phyloP scores from a whole-genome alignment of 2,888 invertebrate genomes.

The Deilephila elpenor region DNA sequence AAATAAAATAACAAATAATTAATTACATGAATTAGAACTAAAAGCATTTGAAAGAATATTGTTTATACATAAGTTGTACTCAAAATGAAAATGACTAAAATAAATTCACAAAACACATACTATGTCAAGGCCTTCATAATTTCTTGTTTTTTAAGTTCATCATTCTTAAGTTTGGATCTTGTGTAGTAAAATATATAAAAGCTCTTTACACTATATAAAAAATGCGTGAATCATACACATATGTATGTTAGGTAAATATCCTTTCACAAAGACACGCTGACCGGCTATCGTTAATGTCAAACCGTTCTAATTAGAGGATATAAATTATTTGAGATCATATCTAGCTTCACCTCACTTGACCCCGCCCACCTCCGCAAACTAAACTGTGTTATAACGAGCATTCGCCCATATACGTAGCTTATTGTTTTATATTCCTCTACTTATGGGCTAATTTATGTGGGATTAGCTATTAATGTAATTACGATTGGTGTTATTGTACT shows the following conservation, averaged over 20 bases:
- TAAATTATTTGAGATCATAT: slow-evolving; percentile 51
- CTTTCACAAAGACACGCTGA: slow-evolving; percentile 7
- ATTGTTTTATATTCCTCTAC: neutral
- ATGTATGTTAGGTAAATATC: neutral
- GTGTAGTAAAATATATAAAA: too few species aligned
- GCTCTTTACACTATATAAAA: too few species aligned
- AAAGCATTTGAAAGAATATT: too few species aligned
- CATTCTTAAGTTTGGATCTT: too few species aligned
- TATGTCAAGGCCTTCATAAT: too few species aligned
- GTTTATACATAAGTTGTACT: too few species aligned
- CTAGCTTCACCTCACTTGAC: slow-evolving; percentile 47
- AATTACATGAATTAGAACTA: too few species aligned
- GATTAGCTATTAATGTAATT: neutral
- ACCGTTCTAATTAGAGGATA: slow-evolving; percentile 52
- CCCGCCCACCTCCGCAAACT: slow-evolving; percentile 41
- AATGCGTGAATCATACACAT: neutral
- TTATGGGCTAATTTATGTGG: neutral
- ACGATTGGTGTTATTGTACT: neutral
- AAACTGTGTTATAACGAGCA: slow-evolving; percentile 20
- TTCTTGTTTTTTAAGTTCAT: too few species aligned
- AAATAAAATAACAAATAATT: too few species aligned
- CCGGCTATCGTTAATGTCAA: slow-evolving; percentile 41
- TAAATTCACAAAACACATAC: too few species aligned
- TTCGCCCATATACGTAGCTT: slow-evolving; percentile 17
- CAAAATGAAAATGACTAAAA: too few species aligned